Evolutionary conservation across 2,888 invertebrate genomes (phyloP), one percentile per base, ranked within the genome.

Genomic region (Capitulum mitella): DNA sequence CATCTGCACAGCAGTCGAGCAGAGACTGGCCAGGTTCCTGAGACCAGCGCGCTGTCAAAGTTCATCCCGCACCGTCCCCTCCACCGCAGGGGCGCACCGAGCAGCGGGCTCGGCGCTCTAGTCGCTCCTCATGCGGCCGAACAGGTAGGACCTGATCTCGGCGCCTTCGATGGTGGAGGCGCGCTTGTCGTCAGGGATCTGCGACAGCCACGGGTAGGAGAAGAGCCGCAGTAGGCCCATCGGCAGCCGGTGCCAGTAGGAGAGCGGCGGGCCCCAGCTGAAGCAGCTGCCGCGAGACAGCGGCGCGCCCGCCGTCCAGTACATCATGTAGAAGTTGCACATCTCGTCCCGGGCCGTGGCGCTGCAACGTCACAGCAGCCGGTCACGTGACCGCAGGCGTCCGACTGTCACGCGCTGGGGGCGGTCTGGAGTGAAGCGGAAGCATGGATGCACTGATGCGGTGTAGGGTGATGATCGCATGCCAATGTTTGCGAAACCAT

Each of bases 281-380:
- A 95, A 95, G 85, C 93, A 95, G 84, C 93, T 93, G 85, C 93
- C 93, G 86, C 90, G 91, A 0, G 90, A 86, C 8, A 95, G 86
- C 0, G 94, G 93, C 26, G 89, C 90, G 3, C 83, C 82, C 14
- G 83, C 81, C 1, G 84, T 83, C 82, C 84, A 85, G 81, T 85
- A 85, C 84, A 85, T 84, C 78, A 85, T 81, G 81, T 85, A 85
- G 80, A 85, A 85, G 79, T 85, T 85, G 80, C 85, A 85, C 85
- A 85, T 85, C 81, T 85, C 85, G 78, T 85, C 85, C 14, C 83
- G 80, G 12, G 82, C 83, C 16, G 84, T 84, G 2, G 82, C 78
- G 32, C 84, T 84, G 80, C 26, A n/a, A n/a, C n/a, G n/a, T n/a
- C n/a, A n/a, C n/a, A n/a, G n/a, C n/a, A n/a, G n/a, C n/a, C n/a